Conservation (phyloP, 2,888 invertebrate species). For the Cistogaster globosa region DNA sequence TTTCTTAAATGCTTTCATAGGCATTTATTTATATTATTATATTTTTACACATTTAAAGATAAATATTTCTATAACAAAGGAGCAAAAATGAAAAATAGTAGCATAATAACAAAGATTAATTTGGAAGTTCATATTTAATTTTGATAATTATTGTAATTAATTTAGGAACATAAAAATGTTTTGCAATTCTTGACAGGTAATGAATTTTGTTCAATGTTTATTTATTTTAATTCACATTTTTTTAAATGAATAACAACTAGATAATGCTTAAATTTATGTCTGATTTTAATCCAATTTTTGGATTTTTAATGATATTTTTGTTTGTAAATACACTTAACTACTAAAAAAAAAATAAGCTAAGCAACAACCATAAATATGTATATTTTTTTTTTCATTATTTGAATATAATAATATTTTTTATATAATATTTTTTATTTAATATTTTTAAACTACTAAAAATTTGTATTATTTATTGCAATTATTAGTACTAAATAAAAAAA, state of each 20-base stretch:
- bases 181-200: neutral
- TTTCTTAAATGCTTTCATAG: too few relatives aligned
- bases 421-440: conserved; percentile 40
- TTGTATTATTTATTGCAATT: conserved; percentile 65
- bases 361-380: conserved; percentile 69
- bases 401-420: conserved; percentile 13
- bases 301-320: neutral
- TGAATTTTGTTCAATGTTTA: neutral
- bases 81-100: too few relatives aligned
- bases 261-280: conserved; percentile 49
- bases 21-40: too few relatives aligned
- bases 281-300: neutral
- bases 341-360: conserved; percentile 67
- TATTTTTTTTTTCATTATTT: conserved; percentile 42
- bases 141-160: neutral
- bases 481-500: conserved; percentile 43
- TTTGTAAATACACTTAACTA: conserved; percentile 67
- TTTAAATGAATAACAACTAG: conserved; percentile 54
- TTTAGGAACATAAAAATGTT: neutral
- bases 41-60: too few relatives aligned
- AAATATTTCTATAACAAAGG: too few relatives aligned
- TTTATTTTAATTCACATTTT: neutral
- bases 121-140: neutral
- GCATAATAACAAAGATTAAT: too few relatives aligned
- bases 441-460: conserved; percentile 65